Conservation (phyloP, 2,797 vertebrate species). For the Bufotes viridis region DNA sequence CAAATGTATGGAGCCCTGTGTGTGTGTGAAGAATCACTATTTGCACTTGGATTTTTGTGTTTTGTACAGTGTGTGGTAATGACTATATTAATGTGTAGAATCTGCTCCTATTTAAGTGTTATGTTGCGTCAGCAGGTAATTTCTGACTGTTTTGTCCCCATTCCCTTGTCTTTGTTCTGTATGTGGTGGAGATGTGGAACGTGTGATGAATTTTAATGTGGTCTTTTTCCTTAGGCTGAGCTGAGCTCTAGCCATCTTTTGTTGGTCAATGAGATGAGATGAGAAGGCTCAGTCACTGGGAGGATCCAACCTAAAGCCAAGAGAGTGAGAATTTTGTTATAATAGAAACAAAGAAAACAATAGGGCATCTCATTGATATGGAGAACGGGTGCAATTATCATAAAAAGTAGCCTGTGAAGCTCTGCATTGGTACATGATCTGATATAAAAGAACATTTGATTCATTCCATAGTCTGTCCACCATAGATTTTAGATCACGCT, state of each 20-base stretch:
- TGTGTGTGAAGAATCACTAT: slow-evolving; percentile 33
- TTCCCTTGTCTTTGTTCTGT: slow-evolving; percentile 5
- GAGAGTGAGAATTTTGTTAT: slow-evolving; percentile 2
- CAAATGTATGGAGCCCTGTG: not conserved
- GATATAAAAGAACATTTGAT: not conserved
- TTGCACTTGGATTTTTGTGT: slow-evolving; percentile 50
- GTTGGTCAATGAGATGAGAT: slow-evolving; percentile 23
- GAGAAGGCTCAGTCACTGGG: not conserved
- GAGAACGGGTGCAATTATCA: not conserved
- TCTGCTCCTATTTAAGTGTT: slow-evolving; percentile 40
- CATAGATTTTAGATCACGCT: not conserved
- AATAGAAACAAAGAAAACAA: slow-evolving; percentile 18
- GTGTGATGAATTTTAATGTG: slow-evolving; percentile 28
- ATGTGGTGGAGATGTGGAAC: slow-evolving; percentile 21
- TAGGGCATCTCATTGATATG: not conserved
- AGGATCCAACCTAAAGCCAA: not conserved
- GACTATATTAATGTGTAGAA: slow-evolving; percentile 24
- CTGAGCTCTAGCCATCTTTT: slow-evolving; percentile 13
- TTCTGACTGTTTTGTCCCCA: not conserved
- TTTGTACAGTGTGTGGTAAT: slow-evolving; percentile 28
- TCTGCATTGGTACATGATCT: not conserved
- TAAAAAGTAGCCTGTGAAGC: not conserved
- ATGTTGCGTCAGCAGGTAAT: not conserved
- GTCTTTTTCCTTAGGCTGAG: not conserved
- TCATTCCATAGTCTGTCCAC: not conserved